Percentiles rank a stretch among this genome's conserved stretches.
These are phyloP conservation scores for Conopomorpha cramerella DNA, from an alignment of 1,140 invertebrate genomes.

Conservation along the genomic window DNA sequence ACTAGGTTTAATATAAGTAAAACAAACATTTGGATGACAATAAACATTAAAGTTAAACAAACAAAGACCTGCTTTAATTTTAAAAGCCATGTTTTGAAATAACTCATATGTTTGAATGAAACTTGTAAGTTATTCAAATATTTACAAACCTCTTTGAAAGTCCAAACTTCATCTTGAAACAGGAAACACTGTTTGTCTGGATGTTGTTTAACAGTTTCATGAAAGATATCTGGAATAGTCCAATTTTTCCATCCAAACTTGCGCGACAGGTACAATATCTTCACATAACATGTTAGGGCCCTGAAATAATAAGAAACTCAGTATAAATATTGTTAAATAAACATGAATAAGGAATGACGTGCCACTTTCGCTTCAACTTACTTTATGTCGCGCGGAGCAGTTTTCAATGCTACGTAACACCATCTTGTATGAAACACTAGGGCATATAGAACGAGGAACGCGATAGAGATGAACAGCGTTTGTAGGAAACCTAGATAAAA, in stretches of 20 bases:
- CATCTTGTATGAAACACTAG: slow-evolving; percentile 58
- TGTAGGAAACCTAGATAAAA: slow-evolving; percentile 23
- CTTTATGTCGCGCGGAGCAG: slow-evolving; percentile 71
- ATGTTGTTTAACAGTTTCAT: slow-evolving; percentile 69
- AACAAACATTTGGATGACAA: too few relatives aligned
- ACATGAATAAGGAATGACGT: slow-evolving; percentile 3
- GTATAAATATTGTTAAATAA: slow-evolving; percentile 2
- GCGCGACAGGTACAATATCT: slow-evolving; percentile 64
- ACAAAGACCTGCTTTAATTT: too few relatives aligned
- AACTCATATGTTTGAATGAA: too few relatives aligned
- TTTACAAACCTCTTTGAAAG: slow-evolving; percentile 79
- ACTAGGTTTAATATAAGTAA: too few relatives aligned
- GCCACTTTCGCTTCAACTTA: slow-evolving; percentile 32
- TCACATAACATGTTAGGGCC: slow-evolving; percentile 67
- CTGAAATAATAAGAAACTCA: slow-evolving; percentile 54
- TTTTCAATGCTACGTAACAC: slow-evolving; percentile 73
- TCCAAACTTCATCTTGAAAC: slow-evolving; percentile 81
- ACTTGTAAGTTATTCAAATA: too few relatives aligned
- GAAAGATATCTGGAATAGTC: slow-evolving; percentile 75
- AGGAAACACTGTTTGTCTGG: slow-evolving; percentile 81
- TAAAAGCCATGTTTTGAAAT: too few relatives aligned
- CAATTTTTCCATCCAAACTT: slow-evolving; percentile 67
- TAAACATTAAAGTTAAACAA: too few relatives aligned
- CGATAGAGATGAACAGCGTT: slow-evolving; percentile 19
- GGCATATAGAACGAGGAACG: slow-evolving; percentile 18